Conservation (phyloP, 2,797 vertebrate genomes). For the Erpetoichthys calabaricus region DNA sequence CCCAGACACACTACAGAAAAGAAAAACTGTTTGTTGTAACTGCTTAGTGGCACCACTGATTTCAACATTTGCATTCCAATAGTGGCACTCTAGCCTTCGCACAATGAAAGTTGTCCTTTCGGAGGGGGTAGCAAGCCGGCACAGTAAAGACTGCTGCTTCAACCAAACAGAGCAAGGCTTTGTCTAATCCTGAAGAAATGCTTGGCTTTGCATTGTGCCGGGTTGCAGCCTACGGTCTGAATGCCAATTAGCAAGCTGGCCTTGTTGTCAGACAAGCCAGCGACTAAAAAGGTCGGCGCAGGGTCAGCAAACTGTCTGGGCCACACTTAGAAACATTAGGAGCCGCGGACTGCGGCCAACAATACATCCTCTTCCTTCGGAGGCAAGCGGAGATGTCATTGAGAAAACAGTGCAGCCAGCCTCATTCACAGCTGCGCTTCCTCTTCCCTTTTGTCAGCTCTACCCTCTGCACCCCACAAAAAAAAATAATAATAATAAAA, state of each 20-base stretch:
- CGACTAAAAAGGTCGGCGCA: conserved; percentile 42
- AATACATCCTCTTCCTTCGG: conserved; percentile 24
- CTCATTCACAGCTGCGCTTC: conserved; percentile 8
- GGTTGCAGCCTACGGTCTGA: conserved; percentile 41
- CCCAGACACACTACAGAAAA: conserved; percentile 40
- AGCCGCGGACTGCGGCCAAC: conserved; percentile 28
- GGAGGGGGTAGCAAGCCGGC: conserved; percentile 23
- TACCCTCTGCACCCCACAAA: too few species aligned
- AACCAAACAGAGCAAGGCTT: conserved; percentile 45
- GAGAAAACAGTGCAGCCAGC: not conserved
- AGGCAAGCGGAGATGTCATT: conserved; percentile 9
- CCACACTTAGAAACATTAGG: conserved; percentile 34
- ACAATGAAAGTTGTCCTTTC: conserved; percentile 58
- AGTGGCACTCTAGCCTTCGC: conserved; percentile 40
- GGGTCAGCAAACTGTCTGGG: conserved; percentile 53
- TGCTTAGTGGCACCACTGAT: conserved; percentile 24
- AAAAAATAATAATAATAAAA: too few species aligned
- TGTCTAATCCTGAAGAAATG: conserved; percentile 53
- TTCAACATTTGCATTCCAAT: conserved; percentile 45
- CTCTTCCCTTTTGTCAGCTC: conserved; percentile 20
- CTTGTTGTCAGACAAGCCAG: conserved; percentile 35
- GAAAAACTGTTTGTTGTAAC: conserved; percentile 44
- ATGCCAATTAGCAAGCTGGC: conserved; percentile 51
- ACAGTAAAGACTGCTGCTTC: conserved; percentile 55
- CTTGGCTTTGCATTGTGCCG: conserved; percentile 35